Conservation (phyloP, 2,797 vertebrate genomes). For the Chromobotia macracanthus region DNA sequence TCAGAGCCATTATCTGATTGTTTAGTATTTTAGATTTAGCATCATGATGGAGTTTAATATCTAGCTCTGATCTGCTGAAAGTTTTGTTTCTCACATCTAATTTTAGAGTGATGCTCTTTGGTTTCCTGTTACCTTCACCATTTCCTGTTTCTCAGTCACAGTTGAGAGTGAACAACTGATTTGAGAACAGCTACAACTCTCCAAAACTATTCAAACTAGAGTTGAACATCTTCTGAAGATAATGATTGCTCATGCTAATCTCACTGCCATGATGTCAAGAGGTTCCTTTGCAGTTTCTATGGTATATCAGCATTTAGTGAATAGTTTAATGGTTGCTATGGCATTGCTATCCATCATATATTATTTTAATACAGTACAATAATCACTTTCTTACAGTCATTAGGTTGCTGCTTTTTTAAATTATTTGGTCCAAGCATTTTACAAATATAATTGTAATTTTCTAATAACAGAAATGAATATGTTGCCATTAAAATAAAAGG, state of each 20-base stretch:
- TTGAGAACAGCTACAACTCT: not conserved
- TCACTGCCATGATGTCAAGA: not conserved
- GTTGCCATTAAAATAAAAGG: too few relatives aligned
- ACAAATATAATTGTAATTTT: too few relatives aligned
- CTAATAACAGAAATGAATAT: too few relatives aligned
- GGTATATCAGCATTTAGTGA: too few relatives aligned
- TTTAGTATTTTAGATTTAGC: not conserved
- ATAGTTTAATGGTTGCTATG: too few relatives aligned
- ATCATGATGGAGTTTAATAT: not conserved
- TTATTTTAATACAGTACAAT: too few relatives aligned
- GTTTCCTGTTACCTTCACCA: slow-evolving; percentile 36
- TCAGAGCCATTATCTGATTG: not conserved
- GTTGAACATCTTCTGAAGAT: not conserved
- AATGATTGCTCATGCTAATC: not conserved
- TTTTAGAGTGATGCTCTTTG: slow-evolving; percentile 31
- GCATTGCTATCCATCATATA: too few relatives aligned
- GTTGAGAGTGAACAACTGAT: not conserved
- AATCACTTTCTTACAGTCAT: too few relatives aligned
- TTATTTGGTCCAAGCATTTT: too few relatives aligned
- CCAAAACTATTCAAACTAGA: not conserved
- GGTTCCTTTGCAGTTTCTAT: not conserved
- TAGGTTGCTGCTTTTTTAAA: too few relatives aligned
- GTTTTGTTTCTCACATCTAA: slow-evolving; percentile 6
- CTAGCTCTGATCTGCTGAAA: not conserved
- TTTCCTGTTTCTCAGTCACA: slow-evolving; percentile 21